Conservation (phyloP, 2,113 vertebrate species). For the Morphnarchus princeps region DNA sequence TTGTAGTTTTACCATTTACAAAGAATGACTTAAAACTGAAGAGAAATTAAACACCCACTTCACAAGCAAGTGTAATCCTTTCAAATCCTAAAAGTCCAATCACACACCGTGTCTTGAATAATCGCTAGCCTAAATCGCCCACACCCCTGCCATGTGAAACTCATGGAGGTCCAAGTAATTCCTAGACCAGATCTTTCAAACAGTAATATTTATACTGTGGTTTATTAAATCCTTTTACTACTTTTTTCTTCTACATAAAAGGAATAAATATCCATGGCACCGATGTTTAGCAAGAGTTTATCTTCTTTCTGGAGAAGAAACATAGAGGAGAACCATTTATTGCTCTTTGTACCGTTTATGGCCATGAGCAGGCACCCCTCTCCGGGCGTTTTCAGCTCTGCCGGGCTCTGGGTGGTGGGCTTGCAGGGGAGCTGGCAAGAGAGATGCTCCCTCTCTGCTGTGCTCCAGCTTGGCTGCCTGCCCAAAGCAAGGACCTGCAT, state of each 20-base stretch:
- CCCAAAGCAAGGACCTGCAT: background rate
- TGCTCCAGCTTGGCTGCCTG: background rate
- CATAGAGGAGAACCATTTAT: background rate
- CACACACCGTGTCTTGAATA: background rate
- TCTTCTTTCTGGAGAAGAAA: background rate
- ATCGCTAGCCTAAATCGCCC: background rate
- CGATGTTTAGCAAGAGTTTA: background rate
- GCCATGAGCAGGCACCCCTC: background rate
- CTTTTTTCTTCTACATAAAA: background rate
- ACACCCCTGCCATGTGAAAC: background rate
- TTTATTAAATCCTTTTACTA: background rate
- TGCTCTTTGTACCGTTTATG: background rate
- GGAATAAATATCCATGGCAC: background rate
- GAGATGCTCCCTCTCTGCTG: background rate
- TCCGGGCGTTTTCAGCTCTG: background rate
- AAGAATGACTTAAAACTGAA: background rate
- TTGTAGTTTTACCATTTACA: background rate
- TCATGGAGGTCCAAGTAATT: background rate
- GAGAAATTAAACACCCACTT: slow-evolving; percentile 9
- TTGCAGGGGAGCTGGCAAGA: background rate
- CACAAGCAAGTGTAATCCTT: background rate
- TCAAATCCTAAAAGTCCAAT: background rate
- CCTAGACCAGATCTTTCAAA: background rate
- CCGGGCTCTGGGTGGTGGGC: background rate
- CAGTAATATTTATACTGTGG: background rate